A percentile compares a stretch with the other conserved stretches of the same genome.
Conservation (phyloP, 2,888 invertebrate species). For the Eupeodes latifasciatus region DNA sequence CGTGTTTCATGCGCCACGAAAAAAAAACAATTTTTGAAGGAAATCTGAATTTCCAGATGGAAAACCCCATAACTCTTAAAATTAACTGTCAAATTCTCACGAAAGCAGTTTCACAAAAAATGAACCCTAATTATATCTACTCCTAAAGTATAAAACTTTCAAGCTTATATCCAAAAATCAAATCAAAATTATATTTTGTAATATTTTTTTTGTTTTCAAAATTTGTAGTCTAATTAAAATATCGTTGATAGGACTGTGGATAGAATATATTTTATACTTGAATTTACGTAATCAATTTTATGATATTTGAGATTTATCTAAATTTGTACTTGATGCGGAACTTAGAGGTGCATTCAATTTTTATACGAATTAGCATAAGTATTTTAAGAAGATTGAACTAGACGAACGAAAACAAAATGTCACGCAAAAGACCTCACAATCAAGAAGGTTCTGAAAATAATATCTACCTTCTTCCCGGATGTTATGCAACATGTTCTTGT, state of each 20-base stretch:
- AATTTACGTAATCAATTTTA: slow-evolving; percentile 67
- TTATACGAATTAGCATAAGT: slow-evolving; percentile 79
- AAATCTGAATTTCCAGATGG: too few species aligned
- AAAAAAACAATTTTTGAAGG: too few species aligned
- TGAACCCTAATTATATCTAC: background rate
- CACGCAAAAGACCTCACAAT: slow-evolving; percentile 53
- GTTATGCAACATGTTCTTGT: slow-evolving; percentile 69
- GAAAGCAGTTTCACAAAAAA: too few species aligned
- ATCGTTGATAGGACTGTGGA: background rate
- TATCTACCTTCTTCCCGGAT: slow-evolving; percentile 79
- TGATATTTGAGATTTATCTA: slow-evolving; percentile 81
- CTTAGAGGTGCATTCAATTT: slow-evolving; percentile 79
- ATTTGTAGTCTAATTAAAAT: slow-evolving; percentile 51
- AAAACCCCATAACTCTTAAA: too few species aligned
- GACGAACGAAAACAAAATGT: slow-evolving; percentile 23
- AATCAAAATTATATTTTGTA: slow-evolving; percentile 11
- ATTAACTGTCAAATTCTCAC: too few species aligned
- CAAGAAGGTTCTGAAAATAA: slow-evolving; percentile 36
- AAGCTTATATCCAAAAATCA: background rate
- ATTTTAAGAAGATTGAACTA: slow-evolving; percentile 78
- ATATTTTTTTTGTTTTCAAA: slow-evolving; percentile 37
- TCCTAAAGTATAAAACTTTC: background rate
- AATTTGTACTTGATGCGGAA: slow-evolving; percentile 81
- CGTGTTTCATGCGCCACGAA: too few species aligned
- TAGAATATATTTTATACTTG: slow-evolving; percentile 26